A percentile compares a stretch with the other conserved stretches of the same genome.
Evolutionary conservation across 2,888 invertebrate species (phyloP).

Genomic region (Catocala nupta): DNA sequence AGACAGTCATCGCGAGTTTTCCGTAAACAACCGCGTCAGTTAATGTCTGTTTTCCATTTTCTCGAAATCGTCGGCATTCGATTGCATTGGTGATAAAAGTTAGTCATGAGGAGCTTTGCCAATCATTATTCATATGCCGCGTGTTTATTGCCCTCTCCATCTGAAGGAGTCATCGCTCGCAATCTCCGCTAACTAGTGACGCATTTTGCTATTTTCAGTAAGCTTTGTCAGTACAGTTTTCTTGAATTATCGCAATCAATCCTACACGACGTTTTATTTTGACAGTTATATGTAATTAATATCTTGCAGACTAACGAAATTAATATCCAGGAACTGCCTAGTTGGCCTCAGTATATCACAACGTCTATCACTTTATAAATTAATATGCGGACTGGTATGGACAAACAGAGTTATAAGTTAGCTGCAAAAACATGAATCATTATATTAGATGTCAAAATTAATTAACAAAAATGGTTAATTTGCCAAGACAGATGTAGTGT

Average conservation of each 20-base stretch:
- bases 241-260: constrained; percentile 57
- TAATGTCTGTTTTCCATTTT: constrained; percentile 48
- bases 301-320: constrained; percentile 21
- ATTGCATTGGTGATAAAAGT: constrained; percentile 54
- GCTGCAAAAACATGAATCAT: constrained; percentile 40
- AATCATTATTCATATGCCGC: constrained; percentile 75
- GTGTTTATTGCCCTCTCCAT: constrained; percentile 73
- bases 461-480: constrained; percentile 68
- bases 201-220: constrained; percentile 76
- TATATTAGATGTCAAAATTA: constrained; percentile 61
- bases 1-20: constrained; percentile 38
- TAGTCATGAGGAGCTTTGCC: constrained; percentile 74
- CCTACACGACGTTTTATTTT: constrained; percentile 48
- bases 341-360: constrained; percentile 16
- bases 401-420: constrained; percentile 30
- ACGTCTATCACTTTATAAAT: constrained; percentile 19
- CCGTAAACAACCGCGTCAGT: constrained; percentile 55
- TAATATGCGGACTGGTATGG: constrained; percentile 25
- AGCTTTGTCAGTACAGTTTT: constrained; percentile 51
- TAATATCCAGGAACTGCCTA: constrained; percentile 23
- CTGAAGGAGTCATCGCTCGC: constrained; percentile 71
- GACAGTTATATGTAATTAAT: constrained; percentile 53
- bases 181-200: constrained; percentile 66
- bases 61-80: constrained; percentile 58
- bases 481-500: constrained; percentile 78